Percentiles rank a stretch among this genome's conserved stretches.
Evolutionary conservation across 2,113 vertebrate species (phyloP).

Genomic region (Speoplatyrhinus poulsoni): DNA sequence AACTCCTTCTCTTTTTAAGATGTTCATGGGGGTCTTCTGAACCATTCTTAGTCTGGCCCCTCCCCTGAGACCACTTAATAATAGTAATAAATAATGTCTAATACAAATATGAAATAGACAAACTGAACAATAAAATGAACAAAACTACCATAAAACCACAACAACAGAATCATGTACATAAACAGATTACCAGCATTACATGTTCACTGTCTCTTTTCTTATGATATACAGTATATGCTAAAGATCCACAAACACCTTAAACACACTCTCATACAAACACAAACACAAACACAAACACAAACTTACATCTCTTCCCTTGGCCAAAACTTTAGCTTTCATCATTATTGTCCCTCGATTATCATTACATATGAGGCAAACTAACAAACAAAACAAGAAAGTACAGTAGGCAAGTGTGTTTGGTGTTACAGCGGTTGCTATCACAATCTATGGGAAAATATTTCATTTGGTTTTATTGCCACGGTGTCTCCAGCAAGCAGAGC

Average conservation of each 20-base stretch:
- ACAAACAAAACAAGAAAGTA: conserved; percentile 1
- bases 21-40: too few species aligned
- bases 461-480: conserved; percentile 31
- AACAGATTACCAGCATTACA: too few species aligned
- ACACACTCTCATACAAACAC: conserved; percentile 1
- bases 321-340: conserved; percentile 2
- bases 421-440: neutral
- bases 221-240: too few species aligned
- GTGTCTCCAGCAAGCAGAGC: conserved; percentile 32
- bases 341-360: neutral
- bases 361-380: neutral
- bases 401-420: neutral
- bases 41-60: too few species aligned
- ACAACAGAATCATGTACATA: too few species aligned
- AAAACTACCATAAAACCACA: too few species aligned
- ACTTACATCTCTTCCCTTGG: conserved; percentile 1
- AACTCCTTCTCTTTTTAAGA: too few species aligned
- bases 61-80: too few species aligned
- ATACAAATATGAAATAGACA: too few species aligned
- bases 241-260: conserved; percentile 1
- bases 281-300: neutral
- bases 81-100: too few species aligned
- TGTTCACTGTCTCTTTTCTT: conserved; percentile 1
- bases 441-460: conserved; percentile 39
- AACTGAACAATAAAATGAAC: too few species aligned